Evolutionary conservation across 30 jellyfish, hydroid and myxozoan genomes (phyloP).

Genomic region (Pseudorhiza aurosa): DNA sequence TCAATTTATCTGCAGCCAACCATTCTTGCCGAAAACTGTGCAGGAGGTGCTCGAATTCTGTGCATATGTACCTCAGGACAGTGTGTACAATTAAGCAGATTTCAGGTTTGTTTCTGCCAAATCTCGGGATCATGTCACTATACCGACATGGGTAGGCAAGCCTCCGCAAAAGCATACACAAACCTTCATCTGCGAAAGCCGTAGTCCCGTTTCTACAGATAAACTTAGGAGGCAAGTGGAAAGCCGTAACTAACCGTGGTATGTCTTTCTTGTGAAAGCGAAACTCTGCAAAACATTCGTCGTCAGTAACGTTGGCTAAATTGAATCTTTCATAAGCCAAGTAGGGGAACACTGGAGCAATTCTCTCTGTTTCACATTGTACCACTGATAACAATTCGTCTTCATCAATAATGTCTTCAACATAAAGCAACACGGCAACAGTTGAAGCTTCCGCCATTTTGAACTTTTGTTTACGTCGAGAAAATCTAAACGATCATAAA

Average conservation of each 20-base stretch:
- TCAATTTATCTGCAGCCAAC: conserved; percentile 58
- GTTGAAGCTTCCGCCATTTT: conserved; percentile 5
- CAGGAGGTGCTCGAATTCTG: conserved; percentile 21
- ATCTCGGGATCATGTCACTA: conserved; percentile 60
- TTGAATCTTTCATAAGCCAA: conserved; percentile 28
- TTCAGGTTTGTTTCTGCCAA: conserved; percentile 62
- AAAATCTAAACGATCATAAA: too few species aligned
- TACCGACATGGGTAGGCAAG: conserved; percentile 73
- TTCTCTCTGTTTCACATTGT: not conserved
- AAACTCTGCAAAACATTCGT: conserved; percentile 44
- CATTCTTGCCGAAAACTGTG: conserved; percentile 50
- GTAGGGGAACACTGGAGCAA: conserved; percentile 50
- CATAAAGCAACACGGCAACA: not conserved
- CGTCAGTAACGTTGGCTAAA: conserved; percentile 25
- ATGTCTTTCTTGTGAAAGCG: conserved; percentile 46
- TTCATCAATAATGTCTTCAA: conserved; percentile 47
- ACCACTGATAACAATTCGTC: not conserved
- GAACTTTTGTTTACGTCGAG: too few species aligned
- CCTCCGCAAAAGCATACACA: conserved; percentile 50
- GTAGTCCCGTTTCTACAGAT: conserved; percentile 44
- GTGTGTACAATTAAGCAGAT: conserved; percentile 62
- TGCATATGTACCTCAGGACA: conserved; percentile 40
- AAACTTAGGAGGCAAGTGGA: conserved; percentile 28
- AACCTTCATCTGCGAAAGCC: conserved; percentile 59
- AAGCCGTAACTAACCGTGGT: not conserved